Evolutionary conservation across 2,888 invertebrate species (phyloP).

Genomic region (Lottia gigantea): DNA sequence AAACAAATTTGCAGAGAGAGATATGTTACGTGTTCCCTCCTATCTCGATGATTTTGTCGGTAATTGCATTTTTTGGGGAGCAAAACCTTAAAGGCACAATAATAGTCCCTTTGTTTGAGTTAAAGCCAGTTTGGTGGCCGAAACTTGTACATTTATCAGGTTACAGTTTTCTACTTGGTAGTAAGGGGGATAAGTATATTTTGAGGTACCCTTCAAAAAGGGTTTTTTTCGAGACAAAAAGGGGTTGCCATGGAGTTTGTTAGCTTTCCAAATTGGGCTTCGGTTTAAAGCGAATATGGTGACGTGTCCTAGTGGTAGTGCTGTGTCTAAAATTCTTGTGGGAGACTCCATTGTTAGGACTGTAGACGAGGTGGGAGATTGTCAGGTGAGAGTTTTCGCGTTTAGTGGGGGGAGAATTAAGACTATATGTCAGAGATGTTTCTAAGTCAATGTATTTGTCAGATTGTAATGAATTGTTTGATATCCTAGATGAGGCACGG

Average conservation of each 20-base stretch:
- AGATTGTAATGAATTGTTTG: neutral
- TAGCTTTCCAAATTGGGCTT: too few relatives aligned
- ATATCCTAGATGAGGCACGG: neutral
- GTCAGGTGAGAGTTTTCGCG: neutral
- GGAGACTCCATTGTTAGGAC: neutral
- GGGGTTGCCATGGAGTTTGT: too few relatives aligned
- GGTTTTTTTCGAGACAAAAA: too few relatives aligned
- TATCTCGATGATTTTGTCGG: too few relatives aligned
- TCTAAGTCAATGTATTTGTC: neutral
- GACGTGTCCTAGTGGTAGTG: too few relatives aligned
- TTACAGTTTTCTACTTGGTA: neutral
- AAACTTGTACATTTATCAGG: neutral
- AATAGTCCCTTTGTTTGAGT: neutral
- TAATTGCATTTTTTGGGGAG: neutral
- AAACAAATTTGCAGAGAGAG: neutral
- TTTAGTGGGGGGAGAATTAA: neutral
- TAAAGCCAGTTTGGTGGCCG: neutral
- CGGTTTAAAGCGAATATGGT: too few relatives aligned
- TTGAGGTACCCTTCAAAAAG: too few relatives aligned
- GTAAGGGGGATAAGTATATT: neutral
- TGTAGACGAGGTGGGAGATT: neutral
- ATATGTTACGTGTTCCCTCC: neutral
- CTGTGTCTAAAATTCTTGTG: neutral
- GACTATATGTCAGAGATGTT: neutral
- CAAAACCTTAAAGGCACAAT: neutral